phyloP scores from a whole-genome alignment of 2,797 vertebrate genomes.

The Fundulus diaphanus region DNA sequence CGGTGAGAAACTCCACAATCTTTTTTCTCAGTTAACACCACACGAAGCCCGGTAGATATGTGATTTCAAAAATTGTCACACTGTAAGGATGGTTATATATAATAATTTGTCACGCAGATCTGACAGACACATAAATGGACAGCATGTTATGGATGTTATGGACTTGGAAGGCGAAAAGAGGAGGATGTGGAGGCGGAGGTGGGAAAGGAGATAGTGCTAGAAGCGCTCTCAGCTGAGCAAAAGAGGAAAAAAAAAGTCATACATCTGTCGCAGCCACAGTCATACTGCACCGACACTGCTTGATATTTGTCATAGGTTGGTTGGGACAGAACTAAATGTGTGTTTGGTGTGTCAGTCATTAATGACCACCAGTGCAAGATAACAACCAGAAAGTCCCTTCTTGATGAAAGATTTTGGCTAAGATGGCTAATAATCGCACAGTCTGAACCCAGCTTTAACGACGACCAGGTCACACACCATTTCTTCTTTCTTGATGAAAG shows the following conservation, averaged over 20 bases:
- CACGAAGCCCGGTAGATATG: neutral
- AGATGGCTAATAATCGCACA: neutral
- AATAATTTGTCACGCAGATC: neutral
- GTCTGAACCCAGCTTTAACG: neutral
- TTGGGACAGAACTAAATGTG: neutral
- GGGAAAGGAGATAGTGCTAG: neutral
- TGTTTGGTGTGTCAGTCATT: neutral
- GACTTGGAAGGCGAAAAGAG: neutral
- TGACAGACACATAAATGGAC: neutral
- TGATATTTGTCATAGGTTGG: neutral
- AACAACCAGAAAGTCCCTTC: neutral
- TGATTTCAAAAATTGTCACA: neutral
- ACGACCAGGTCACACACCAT: too few relatives aligned
- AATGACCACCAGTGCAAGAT: neutral
- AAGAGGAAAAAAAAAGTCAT: neutral
- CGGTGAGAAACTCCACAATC: neutral
- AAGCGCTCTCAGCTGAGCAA: neutral
- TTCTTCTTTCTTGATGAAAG: too few relatives aligned
- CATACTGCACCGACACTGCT: neutral
- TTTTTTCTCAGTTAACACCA: neutral
- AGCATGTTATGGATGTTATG: neutral
- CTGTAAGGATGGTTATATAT: neutral
- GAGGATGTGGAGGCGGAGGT: neutral
- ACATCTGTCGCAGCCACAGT: neutral
- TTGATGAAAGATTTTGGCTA: neutral